phyloP scores from a whole-genome alignment of 2,888 invertebrate species.

The Reticulitermes lucifugus region DNA sequence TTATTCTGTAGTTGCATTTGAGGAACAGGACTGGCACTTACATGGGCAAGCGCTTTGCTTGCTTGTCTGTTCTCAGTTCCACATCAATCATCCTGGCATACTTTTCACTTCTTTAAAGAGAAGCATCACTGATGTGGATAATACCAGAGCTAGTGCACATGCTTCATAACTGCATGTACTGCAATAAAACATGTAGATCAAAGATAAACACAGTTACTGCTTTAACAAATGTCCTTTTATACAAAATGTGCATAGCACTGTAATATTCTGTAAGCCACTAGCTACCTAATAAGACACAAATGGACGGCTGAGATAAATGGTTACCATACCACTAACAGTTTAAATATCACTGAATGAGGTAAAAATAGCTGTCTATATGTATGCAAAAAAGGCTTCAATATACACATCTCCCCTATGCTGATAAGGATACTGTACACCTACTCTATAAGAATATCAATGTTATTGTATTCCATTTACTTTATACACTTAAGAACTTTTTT shows the following conservation, averaged over 20 bases:
- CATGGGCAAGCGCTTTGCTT: too few species aligned
- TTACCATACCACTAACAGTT: background rate
- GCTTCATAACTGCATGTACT: too few species aligned
- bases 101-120: too few species aligned
- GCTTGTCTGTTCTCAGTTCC: too few species aligned
- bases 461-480: background rate
- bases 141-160: too few species aligned
- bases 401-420: background rate
- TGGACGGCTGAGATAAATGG: conserved; percentile 30
- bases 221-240: background rate
- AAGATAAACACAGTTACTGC: background rate
- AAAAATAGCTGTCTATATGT: conserved; percentile 24
- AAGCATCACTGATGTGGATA: too few species aligned
- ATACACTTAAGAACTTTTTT: background rate
- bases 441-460: background rate
- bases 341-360: conserved; percentile 5
- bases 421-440: conserved; percentile 7
- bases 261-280: background rate
- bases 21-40: too few species aligned
- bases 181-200: background rate
- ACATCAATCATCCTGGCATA: too few species aligned
- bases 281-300: background rate
- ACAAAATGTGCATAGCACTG: background rate
- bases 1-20: too few species aligned
- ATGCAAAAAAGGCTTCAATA: conserved; percentile 14